Percentiles rank a stretch among this genome's conserved stretches.
phyloP scores from a whole-genome alignment of 1,140 invertebrate species.

The Lordiphosa collinella region DNA sequence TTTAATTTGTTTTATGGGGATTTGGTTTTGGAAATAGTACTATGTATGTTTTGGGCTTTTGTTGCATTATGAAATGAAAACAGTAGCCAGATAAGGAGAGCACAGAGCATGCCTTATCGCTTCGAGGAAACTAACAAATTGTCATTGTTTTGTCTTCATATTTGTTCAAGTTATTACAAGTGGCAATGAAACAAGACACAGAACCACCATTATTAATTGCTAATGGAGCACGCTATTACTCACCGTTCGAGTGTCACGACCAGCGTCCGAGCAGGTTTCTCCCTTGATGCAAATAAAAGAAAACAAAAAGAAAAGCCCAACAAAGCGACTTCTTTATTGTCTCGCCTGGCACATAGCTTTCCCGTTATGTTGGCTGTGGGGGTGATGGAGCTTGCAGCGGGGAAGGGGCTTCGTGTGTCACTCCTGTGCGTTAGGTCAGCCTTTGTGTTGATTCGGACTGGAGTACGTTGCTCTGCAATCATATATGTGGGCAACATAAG shows the following conservation, averaged over 20 bases:
- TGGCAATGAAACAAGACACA: slow-evolving; percentile 12
- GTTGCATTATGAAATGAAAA: too few species aligned
- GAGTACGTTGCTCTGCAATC: slow-evolving; percentile 45
- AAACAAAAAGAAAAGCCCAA: slow-evolving; percentile 3
- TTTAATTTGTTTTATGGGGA: background rate
- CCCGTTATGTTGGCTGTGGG: background rate
- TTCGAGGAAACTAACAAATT: background rate
- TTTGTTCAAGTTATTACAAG: slow-evolving; percentile 10
- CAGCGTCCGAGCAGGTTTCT: background rate
- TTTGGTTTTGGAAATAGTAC: too few species aligned
- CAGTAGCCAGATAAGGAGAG: too few species aligned
- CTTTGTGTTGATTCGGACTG: slow-evolving; percentile 6
- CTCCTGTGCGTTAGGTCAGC: background rate
- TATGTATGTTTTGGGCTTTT: too few species aligned
- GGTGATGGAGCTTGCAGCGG: background rate
- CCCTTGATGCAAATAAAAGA: background rate
- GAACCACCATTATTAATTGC: slow-evolving; percentile 27
- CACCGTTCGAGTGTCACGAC: slow-evolving; percentile 7
- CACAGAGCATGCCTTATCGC: background rate
- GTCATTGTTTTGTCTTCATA: slow-evolving; percentile 10
- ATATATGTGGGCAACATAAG: slow-evolving; percentile 52
- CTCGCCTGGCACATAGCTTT: slow-evolving; percentile 2
- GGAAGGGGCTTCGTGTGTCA: background rate
- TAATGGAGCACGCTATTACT: slow-evolving; percentile 24
- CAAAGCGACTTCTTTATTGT: slow-evolving; percentile 6